These are phyloP conservation scores for Aurelia sp. DNA, from an alignment of 30 jellyfish, hydroid and myxozoan genomes.

Conservation along the genomic window DNA sequence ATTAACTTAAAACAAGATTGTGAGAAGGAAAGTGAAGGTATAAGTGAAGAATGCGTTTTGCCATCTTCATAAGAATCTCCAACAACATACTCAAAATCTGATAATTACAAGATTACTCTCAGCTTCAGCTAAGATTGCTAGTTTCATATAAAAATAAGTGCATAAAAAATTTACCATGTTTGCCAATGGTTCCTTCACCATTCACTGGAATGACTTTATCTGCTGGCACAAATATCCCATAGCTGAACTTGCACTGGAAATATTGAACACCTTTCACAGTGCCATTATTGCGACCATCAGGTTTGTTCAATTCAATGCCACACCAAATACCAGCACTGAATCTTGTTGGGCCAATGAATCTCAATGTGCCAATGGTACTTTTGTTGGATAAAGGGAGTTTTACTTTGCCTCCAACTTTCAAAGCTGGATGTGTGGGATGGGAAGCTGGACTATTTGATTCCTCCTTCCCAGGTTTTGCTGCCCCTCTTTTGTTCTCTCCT, in stretches of 20 bases:
- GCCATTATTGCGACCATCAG: slow-evolving; percentile 87
- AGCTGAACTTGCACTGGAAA: slow-evolving; percentile 77
- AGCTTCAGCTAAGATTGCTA: too few species aligned
- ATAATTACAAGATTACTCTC: too few species aligned
- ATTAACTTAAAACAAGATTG: too few species aligned
- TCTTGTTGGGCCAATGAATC: slow-evolving; percentile 80
- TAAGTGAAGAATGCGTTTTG: too few species aligned
- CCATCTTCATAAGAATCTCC: too few species aligned
- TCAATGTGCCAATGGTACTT: slow-evolving; percentile 54
- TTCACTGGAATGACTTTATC: slow-evolving; percentile 66
- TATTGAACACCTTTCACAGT: slow-evolving; percentile 89
- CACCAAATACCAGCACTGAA: slow-evolving; percentile 92
- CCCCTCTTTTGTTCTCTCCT: slow-evolving; percentile 5
- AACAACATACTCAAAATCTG: too few species aligned
- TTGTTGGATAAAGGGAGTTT: slow-evolving; percentile 66
- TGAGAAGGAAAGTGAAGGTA: too few species aligned
- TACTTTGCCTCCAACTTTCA: slow-evolving; percentile 71
- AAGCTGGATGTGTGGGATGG: background rate
- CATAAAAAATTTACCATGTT: too few species aligned
- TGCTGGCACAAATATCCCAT: slow-evolving; percentile 88
- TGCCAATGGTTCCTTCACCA: background rate
- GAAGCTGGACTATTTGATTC: background rate
- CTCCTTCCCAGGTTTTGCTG: background rate
- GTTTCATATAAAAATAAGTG: too few species aligned
- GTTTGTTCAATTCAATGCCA: slow-evolving; percentile 77